Evolutionary conservation across 1,140 invertebrate genomes (phyloP).

Genomic region (Rhopalosiphum padi): DNA sequence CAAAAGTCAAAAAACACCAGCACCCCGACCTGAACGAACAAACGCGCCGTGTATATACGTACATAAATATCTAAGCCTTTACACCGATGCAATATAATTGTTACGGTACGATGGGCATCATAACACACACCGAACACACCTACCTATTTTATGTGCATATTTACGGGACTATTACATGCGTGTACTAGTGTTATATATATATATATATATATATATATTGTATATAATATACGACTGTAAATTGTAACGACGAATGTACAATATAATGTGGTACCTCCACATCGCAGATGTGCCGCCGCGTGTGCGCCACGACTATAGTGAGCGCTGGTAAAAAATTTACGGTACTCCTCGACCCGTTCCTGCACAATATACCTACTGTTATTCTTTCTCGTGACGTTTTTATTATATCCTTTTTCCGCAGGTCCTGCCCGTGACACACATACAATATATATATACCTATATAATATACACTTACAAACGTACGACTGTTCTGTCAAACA

Average conservation of each 20-base stretch:
- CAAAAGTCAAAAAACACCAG: neutral
- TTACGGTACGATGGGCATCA: neutral
- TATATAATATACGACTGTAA: neutral
- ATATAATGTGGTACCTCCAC: neutral
- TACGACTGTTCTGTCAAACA: neutral
- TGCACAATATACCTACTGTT: neutral
- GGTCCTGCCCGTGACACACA: slow-evolving; percentile 5
- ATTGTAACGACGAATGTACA: neutral
- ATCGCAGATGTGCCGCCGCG: neutral
- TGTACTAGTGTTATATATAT: neutral
- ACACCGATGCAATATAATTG: neutral
- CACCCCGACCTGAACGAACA: neutral
- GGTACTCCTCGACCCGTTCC: neutral
- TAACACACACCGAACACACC: neutral
- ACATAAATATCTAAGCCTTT: neutral
- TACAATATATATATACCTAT: neutral
- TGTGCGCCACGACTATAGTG: neutral
- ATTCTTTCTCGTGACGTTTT: slow-evolving; percentile 24
- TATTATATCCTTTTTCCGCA: slow-evolving; percentile 47
- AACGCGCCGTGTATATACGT: neutral
- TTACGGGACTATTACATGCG: neutral
- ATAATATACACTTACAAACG: neutral
- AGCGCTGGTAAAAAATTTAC: slow-evolving; percentile 18
- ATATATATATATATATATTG: no score
- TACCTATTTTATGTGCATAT: neutral